Conservation (phyloP, 2,888 invertebrate genomes). For the Phytoseiulus persimilis region DNA sequence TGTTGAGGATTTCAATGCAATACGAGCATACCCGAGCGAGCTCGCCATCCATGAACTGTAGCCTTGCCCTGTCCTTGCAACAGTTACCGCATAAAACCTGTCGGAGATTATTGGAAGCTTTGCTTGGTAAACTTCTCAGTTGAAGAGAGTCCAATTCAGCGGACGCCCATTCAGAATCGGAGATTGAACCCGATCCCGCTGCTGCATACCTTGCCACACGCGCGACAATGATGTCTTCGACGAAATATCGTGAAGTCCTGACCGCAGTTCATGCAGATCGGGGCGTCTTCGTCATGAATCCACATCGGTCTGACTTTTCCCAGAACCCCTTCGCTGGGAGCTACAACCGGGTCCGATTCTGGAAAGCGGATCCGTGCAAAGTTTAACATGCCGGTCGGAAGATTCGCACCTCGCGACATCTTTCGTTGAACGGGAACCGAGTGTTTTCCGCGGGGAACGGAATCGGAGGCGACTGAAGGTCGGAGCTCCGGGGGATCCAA, state of each 20-base stretch:
- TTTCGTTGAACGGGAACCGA: no score
- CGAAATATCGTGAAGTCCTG: slow-evolving; percentile 70
- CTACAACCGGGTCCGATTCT: not conserved
- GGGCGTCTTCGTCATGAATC: slow-evolving; percentile 74
- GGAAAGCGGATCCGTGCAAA: no score
- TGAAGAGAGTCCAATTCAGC: not conserved
- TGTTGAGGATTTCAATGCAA: slow-evolving; percentile 53
- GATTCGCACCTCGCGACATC: no score
- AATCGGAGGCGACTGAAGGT: no score
- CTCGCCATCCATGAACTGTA: slow-evolving; percentile 65
- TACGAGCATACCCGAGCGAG: slow-evolving; percentile 69
- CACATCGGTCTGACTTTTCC: slow-evolving; percentile 72
- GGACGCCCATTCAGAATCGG: not conserved
- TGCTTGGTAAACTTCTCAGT: not conserved
- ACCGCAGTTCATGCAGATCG: slow-evolving; percentile 72
- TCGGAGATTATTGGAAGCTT: slow-evolving; percentile 44
- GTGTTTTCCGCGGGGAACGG: no score
- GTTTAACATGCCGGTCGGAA: no score
- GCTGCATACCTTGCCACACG: slow-evolving; percentile 64
- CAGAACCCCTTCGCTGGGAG: slow-evolving; percentile 50
- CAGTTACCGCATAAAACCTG: slow-evolving; percentile 70
- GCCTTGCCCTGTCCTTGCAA: slow-evolving; percentile 62
- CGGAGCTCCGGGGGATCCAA: no score
- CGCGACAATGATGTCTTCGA: slow-evolving; percentile 71
- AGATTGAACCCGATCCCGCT: not conserved